These are phyloP conservation scores for Mobula birostris DNA, from an alignment of 2,113 vertebrate species.

Conservation along the genomic window DNA sequence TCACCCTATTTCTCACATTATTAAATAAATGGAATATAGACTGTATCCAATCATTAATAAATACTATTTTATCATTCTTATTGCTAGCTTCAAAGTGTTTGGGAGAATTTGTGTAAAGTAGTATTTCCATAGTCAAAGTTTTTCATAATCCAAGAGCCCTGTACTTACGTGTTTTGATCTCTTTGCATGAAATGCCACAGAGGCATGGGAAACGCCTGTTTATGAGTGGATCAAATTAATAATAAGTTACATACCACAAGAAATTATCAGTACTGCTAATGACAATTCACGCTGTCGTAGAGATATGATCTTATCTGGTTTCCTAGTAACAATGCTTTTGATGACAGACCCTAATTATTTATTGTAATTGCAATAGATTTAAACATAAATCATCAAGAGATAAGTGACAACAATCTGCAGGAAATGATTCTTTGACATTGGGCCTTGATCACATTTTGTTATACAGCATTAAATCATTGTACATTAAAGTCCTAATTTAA, in stretches of 20 bases:
- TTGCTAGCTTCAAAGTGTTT: too few species aligned
- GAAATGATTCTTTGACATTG: not conserved
- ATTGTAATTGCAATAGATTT: not conserved
- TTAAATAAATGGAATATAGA: too few species aligned
- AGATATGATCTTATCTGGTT: slow-evolving; percentile 7
- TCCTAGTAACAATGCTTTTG: not conserved
- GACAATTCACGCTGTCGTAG: not conserved
- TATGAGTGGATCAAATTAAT: not conserved
- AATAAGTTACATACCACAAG: not conserved
- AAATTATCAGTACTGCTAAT: not conserved
- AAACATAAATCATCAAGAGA: slow-evolving; percentile 13
- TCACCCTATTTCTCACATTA: too few species aligned
- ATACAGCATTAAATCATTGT: not conserved
- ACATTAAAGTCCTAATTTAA: not conserved
- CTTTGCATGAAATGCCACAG: not conserved
- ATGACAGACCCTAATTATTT: slow-evolving; percentile 8
- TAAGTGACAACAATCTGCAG: not conserved
- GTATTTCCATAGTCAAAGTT: not conserved
- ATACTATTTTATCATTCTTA: too few species aligned
- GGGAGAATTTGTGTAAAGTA: too few species aligned
- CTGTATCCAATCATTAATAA: too few species aligned
- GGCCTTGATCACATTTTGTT: not conserved
- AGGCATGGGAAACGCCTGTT: not conserved
- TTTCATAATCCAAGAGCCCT: not conserved
- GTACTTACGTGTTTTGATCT: not conserved